These are phyloP conservation scores for Microplitis manilae DNA, from an alignment of 2,888 invertebrate genomes.

Conservation along the genomic window DNA sequence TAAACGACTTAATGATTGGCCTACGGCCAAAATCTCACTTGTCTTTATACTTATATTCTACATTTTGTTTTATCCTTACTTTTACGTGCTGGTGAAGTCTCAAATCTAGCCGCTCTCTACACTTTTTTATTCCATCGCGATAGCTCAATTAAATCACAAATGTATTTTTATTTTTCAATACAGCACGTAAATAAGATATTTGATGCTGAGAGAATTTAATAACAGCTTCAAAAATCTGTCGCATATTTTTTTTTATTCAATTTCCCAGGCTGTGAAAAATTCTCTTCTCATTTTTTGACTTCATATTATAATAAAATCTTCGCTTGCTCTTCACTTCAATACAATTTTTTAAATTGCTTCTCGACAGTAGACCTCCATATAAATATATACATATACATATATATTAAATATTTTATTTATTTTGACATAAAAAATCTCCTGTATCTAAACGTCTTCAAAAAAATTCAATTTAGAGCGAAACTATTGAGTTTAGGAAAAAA, in stretches of 20 bases:
- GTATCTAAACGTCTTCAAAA: no score
- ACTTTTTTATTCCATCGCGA: neutral
- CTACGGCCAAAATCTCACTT: constrained; percentile 46
- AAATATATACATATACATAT: no score
- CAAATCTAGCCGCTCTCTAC: neutral
- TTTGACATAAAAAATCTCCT: no score
- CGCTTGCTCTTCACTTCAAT: neutral
- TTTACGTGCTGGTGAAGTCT: neutral
- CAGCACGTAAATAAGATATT: neutral
- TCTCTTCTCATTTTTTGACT: neutral
- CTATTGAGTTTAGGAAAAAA: no score
- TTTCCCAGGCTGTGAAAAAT: no score
- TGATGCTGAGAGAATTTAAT: neutral
- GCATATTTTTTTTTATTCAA: neutral
- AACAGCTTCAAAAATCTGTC: neutral
- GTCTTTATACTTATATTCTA: neutral
- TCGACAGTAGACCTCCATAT: neutral
- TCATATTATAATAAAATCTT: neutral
- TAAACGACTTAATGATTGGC: constrained; percentile 59
- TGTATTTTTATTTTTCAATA: neutral
- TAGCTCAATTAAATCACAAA: neutral
- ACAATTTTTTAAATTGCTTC: neutral
- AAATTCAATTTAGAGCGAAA: no score
- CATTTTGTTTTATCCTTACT: constrained; percentile 5
- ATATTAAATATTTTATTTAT: no score